Evolutionary conservation across 35 echinoderm and acorn worm species (phyloP).

Genomic region (Stichopus chloronotus): DNA sequence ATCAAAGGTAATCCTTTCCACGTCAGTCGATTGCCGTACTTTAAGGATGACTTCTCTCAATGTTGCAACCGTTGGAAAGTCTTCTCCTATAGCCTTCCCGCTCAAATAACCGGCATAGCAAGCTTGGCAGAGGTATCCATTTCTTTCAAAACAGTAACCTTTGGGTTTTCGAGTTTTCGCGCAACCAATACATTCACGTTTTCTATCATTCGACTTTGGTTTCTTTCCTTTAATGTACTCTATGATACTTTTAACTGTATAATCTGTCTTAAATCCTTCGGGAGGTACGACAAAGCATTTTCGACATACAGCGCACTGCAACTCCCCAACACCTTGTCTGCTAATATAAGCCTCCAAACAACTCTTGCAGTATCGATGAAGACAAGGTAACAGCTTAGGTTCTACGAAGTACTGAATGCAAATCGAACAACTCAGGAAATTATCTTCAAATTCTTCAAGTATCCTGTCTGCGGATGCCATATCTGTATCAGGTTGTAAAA

Average conservation of each 20-base stretch:
- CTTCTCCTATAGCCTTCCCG: too few species aligned
- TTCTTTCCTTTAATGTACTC: too few species aligned
- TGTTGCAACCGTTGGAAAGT: too few species aligned
- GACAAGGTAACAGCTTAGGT: background rate
- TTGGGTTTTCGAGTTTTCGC: background rate
- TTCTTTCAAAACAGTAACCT: background rate
- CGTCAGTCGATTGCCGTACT: too few species aligned
- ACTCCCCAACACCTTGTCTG: background rate
- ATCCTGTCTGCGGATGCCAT: background rate
- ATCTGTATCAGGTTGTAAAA: background rate
- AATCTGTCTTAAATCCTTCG: conserved; percentile 2
- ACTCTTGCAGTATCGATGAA: background rate
- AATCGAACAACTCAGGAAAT: background rate
- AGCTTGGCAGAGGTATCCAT: conserved; percentile 14
- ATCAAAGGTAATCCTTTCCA: too few species aligned
- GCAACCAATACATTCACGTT: background rate
- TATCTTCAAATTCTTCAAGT: background rate
- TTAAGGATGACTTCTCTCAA: too few species aligned
- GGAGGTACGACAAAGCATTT: background rate
- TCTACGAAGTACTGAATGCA: background rate
- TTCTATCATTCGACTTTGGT: background rate
- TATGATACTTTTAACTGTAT: background rate
- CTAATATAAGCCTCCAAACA: background rate
- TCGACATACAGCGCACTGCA: background rate
- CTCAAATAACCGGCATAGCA: background rate